A percentile compares a stretch with the other conserved stretches of the same genome.
phyloP scores from a whole-genome alignment of 2,113 vertebrate genomes.

The Indicator maculatus region DNA sequence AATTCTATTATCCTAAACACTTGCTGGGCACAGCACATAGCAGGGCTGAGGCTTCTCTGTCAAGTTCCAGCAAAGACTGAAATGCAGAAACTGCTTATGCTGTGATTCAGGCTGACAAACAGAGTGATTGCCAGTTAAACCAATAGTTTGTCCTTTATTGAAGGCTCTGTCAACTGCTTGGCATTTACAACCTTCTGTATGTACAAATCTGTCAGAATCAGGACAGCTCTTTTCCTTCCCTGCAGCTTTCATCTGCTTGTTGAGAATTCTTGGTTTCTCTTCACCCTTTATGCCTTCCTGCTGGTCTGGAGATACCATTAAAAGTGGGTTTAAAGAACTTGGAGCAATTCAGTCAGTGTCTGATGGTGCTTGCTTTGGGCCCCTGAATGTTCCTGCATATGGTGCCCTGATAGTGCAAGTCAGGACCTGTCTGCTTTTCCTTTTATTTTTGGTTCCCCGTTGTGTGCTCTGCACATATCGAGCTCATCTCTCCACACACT shows the following conservation, averaged over 20 bases:
- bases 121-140: not conserved
- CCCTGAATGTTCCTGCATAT: not conserved
- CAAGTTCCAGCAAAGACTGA: not conserved
- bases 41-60: not conserved
- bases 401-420: not conserved
- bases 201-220: not conserved
- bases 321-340: not conserved
- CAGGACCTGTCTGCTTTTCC: not conserved
- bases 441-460: not conserved
- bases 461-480: rapidly evolving
- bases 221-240: not conserved
- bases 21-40: not conserved
- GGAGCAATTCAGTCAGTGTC: rapidly evolving
- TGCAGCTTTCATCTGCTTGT: not conserved
- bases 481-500: not conserved
- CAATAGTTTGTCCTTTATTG: not conserved
- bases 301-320: not conserved
- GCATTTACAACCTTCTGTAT: not conserved
- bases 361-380: not conserved
- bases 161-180: not conserved
- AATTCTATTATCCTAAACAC: not conserved
- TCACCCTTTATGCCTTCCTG: not conserved
- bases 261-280: not conserved
- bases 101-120: not conserved
- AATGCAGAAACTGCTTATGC: not conserved